phyloP scores from a whole-genome alignment of 2,797 vertebrate species.

The Numenius phaeopus region DNA sequence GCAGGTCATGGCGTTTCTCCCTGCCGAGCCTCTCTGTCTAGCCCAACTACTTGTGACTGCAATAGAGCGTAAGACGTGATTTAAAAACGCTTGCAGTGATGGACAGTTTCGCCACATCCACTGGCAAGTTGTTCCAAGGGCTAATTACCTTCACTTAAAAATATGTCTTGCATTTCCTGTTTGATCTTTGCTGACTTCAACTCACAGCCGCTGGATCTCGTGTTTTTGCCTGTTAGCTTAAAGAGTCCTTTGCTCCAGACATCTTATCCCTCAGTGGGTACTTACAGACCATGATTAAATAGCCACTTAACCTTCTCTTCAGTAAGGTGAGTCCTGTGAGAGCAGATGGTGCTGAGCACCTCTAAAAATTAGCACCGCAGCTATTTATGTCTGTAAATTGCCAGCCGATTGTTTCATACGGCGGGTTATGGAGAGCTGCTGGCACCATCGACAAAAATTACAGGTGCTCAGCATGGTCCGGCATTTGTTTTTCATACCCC shows the following conservation, averaged over 20 bases:
- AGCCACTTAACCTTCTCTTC: slow-evolving; percentile 68
- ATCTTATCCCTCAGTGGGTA: slow-evolving; percentile 58
- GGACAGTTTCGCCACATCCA: background rate
- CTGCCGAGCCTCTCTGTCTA: background rate
- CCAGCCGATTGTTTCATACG: background rate
- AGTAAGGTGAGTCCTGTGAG: slow-evolving; percentile 34
- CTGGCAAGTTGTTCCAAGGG: slow-evolving; percentile 6
- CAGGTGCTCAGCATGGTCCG: background rate
- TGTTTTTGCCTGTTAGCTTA: background rate
- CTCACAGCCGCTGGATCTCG: background rate
- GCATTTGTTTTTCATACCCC: background rate
- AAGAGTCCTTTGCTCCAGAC: slow-evolving; percentile 28
- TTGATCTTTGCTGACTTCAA: slow-evolving; percentile 41
- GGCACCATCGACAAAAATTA: background rate
- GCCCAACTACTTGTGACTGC: background rate
- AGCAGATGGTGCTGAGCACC: slow-evolving; percentile 68
- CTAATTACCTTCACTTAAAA: slow-evolving; percentile 34
- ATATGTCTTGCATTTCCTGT: background rate
- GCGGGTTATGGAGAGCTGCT: background rate
- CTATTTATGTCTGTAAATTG: slow-evolving; percentile 19
- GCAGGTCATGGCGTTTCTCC: background rate
- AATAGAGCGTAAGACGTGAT: background rate
- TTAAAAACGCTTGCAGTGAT: background rate
- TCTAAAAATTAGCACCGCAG: slow-evolving; percentile 49
- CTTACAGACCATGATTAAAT: slow-evolving; percentile 68